Percentiles rank a stretch among this genome's conserved stretches.
These are phyloP conservation scores for Drosophila setosimentum DNA, from an alignment of 2,888 invertebrate species.

Conservation along the genomic window DNA sequence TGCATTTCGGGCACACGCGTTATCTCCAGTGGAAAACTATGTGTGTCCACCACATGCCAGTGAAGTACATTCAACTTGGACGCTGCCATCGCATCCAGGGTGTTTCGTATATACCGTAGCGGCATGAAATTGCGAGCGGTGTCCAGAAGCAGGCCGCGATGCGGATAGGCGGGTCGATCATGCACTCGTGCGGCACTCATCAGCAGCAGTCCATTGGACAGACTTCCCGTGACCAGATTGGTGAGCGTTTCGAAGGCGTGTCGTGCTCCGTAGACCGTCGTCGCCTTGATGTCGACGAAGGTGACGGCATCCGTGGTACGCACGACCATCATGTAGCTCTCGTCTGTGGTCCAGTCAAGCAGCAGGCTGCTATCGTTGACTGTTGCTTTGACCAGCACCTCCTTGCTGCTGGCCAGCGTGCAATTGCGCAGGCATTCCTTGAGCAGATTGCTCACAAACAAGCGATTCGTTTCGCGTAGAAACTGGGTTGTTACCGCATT, in stretches of 20 bases:
- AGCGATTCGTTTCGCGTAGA: conserved; percentile 86
- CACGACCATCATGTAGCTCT: conserved; percentile 88
- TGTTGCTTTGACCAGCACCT: conserved; percentile 87
- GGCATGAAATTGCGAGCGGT: conserved; percentile 95
- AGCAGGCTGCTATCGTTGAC: conserved; percentile 86
- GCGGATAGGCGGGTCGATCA: conserved; percentile 92
- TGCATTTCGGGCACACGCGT: conserved; percentile 91
- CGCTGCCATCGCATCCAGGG: conserved; percentile 92
- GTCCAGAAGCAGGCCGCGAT: conserved; percentile 95
- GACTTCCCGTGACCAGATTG: conserved; percentile 87
- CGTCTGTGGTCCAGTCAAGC: conserved; percentile 89
- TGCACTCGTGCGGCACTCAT: conserved; percentile 88
- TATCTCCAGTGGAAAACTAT: conserved; percentile 95
- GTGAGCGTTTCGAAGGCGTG: conserved; percentile 92
- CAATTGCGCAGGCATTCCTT: conserved; percentile 87
- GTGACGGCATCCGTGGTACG: conserved; percentile 86
- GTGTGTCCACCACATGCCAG: conserved; percentile 96
- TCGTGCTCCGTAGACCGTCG: conserved; percentile 90
- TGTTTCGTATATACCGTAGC: conserved; percentile 88
- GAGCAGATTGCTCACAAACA: conserved; percentile 87
- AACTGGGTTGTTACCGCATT: conserved; percentile 86
- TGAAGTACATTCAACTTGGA: conserved; percentile 97
- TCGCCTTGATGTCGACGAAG: conserved; percentile 87
- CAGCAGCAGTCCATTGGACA: conserved; percentile 87
- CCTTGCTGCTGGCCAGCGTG: conserved; percentile 85